These are phyloP conservation scores for Diploptera punctata DNA, from an alignment of 2,888 invertebrate genomes.

Conservation along the genomic window DNA sequence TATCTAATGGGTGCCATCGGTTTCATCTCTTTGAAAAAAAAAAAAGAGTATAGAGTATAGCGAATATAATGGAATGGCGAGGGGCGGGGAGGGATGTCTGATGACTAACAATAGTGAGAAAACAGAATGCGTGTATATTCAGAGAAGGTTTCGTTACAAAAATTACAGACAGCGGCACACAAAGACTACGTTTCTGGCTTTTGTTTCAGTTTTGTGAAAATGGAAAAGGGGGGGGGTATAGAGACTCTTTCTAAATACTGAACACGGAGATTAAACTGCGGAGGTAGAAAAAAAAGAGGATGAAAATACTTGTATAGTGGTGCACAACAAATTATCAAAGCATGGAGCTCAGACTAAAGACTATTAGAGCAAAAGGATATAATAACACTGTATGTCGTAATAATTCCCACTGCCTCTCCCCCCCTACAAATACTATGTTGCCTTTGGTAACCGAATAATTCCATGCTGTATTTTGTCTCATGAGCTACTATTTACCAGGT, in stretches of 20 bases:
- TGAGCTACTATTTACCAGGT: background rate
- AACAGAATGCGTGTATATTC: background rate
- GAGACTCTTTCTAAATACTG: slow-evolving; percentile 18
- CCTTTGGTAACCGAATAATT: slow-evolving; percentile 21
- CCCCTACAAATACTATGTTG: background rate
- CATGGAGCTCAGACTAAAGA: background rate
- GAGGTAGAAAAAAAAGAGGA: slow-evolving; percentile 18
- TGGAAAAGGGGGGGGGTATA: background rate
- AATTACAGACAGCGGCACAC: background rate
- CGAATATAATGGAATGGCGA: background rate
- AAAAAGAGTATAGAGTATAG: background rate
- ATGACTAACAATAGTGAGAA: background rate
- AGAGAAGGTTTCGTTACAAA: slow-evolving; percentile 10
- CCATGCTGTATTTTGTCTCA: slow-evolving; percentile 1
- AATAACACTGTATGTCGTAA: slow-evolving; percentile 14
- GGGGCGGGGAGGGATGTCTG: background rate
- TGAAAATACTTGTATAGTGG: background rate
- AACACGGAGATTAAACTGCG: slow-evolving; percentile 23
- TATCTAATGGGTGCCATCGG: background rate
- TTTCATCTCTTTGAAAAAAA: background rate
- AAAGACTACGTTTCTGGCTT: background rate
- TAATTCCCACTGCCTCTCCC: slow-evolving; percentile 3
- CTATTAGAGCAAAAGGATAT: slow-evolving; percentile 14
- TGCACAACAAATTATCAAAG: slow-evolving; percentile 26
- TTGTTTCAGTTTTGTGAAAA: slow-evolving; percentile 23